Conservation (phyloP, 2,113 vertebrate genomes). For the Mus spicilegus region DNA sequence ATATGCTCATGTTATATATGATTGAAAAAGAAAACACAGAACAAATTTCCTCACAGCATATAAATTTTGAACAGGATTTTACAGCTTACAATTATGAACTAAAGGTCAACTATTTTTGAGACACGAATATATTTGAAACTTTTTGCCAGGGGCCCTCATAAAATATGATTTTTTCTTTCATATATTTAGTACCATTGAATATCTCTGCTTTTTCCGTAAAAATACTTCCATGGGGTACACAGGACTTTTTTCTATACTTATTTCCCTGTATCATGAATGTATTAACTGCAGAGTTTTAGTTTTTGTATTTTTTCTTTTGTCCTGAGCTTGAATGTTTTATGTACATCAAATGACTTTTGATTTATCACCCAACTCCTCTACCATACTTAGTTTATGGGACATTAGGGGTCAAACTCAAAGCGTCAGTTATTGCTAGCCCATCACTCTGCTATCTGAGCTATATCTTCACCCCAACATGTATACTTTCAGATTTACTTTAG, state of each 20-base stretch:
- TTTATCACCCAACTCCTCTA: background rate
- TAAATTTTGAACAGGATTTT: background rate
- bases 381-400: background rate
- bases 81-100: background rate
- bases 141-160: background rate
- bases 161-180: background rate
- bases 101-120: background rate
- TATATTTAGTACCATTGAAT: background rate
- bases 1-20: too few species aligned
- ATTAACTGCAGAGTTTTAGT: background rate
- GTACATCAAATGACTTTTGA: background rate
- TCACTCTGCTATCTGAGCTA: background rate
- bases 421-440: too few species aligned
- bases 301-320: background rate
- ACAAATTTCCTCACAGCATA: background rate
- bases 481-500: constrained; percentile 55
- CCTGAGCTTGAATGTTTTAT: too few species aligned
- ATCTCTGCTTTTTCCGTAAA: background rate
- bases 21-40: background rate
- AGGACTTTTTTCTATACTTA: background rate
- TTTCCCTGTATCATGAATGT: background rate
- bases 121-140: background rate
- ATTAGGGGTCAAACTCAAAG: too few species aligned
- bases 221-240: background rate
- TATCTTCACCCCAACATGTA: background rate